Conservation (phyloP, 2,113 vertebrate species). For the Triplophysa dalaica region DNA sequence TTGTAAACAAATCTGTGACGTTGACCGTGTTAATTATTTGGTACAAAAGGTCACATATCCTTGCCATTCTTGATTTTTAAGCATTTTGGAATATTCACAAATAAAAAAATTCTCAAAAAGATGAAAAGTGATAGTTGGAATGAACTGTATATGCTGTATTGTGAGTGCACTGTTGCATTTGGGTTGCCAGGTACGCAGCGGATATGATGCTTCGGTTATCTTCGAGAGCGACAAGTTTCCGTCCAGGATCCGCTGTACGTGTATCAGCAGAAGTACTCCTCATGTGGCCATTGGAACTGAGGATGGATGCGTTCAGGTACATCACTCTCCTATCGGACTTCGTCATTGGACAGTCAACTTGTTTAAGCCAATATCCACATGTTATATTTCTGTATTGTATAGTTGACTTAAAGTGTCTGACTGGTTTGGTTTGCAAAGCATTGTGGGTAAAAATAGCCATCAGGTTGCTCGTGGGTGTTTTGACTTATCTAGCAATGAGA, state of each 20-base stretch:
- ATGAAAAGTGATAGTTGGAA: no score
- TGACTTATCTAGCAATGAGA: constrained; percentile 51
- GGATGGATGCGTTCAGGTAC: constrained; percentile 84
- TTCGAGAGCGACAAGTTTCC: constrained; percentile 77
- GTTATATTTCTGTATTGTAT: no score
- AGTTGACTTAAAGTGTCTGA: not conserved
- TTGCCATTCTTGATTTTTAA: no score
- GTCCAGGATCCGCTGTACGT: constrained; percentile 82
- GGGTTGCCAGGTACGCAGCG: constrained; percentile 79
- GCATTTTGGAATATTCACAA: no score
- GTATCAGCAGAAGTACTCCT: constrained; percentile 73
- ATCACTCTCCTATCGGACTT: not conserved
- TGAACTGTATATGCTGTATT: not conserved
- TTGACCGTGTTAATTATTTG: no score
- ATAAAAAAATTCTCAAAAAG: no score
- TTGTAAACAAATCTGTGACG: no score
- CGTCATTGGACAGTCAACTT: not conserved
- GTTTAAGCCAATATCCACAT: not conserved
- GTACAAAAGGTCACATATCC: no score
- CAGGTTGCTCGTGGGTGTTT: constrained; percentile 44
- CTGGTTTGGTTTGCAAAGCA: not conserved
- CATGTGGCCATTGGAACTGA: constrained; percentile 80
- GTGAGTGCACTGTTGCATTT: constrained; percentile 22
- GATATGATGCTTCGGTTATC: constrained; percentile 74
- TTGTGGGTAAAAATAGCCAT: constrained; percentile 34